Evolutionary conservation across 1,140 invertebrate species (phyloP), one percentile per base, ranked within the genome.

Genomic region (Sinella curviseta): DNA sequence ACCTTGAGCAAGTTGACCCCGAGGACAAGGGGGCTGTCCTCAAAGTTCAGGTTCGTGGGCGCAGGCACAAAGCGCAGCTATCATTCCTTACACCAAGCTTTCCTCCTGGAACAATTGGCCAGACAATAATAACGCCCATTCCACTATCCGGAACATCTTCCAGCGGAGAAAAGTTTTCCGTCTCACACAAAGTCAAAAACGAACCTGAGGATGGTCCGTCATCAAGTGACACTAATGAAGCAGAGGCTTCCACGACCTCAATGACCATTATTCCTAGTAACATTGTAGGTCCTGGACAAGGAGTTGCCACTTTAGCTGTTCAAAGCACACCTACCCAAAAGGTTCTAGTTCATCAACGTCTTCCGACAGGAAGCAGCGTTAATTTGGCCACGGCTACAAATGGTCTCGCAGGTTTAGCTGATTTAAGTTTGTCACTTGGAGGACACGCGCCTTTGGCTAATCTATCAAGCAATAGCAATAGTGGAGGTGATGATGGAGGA

Each of bases 1-100:
- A 54, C 39, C 3, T 75, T 17, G 3, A 4, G 14, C 35, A 35
- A 24, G 30, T 73, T n/a, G 36, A 48, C 28, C 30, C 35, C 54
- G n/a, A 39, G 24, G 65, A 36, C 36, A 67, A 35, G 28, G 39
- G 30, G 24, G 36, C 55, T 30, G 74, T 81, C 24, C 57, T 81
- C 3, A 81, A 81, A 78, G 74, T 81, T 33, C 39, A 81, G 34
- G 60, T 81, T 55, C 77, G 65, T 14, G 77, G 70, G 26, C 70
- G 76, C 34, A 78, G 77, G 65, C 80, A 81, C 30, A 81, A 81
- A 30, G 76, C 80, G 33, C 80, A 81, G 28, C 33, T 81, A 8
- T 79, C 74, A 30, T 81, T 81, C 30, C 65, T 79, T 12, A 48
- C 78, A 17, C 77, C 77, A 80, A 77, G 35, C 74, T 75, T 70